Conservation (phyloP, 2,113 vertebrate genomes). For the Nyctibius bracteatus region DNA sequence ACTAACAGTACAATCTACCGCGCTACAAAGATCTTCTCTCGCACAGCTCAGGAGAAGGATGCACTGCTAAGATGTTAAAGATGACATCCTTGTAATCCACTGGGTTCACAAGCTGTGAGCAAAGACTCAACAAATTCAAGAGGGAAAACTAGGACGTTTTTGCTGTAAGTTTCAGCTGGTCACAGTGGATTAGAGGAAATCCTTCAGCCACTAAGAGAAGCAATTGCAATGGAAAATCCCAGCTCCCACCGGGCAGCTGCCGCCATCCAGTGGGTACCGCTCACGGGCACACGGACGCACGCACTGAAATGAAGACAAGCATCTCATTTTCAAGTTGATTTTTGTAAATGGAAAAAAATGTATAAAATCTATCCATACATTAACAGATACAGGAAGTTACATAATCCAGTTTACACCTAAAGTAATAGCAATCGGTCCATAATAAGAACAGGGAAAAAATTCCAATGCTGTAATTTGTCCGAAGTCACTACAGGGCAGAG, state of each 20-base stretch:
- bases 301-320: slow-evolving; percentile 23
- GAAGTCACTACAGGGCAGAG: neutral
- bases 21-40: neutral
- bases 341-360: slow-evolving; percentile 46
- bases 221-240: neutral
- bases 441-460: slow-evolving; percentile 26
- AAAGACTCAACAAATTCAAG: neutral
- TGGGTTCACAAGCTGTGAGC: neutral
- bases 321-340: slow-evolving; percentile 44
- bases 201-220: slow-evolving; percentile 50
- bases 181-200: slow-evolving; percentile 25
- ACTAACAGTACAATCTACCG: neutral
- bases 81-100: slow-evolving; percentile 30
- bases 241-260: neutral
- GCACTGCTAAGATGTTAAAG: neutral
- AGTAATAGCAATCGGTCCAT: slow-evolving; percentile 17
- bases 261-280: neutral
- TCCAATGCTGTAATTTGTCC: neutral
- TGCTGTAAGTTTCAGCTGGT: slow-evolving; percentile 37
- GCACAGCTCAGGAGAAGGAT: neutral
- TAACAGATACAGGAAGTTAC: slow-evolving; percentile 62
- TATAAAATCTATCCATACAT: slow-evolving; percentile 61
- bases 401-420: slow-evolving; percentile 54
- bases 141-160: neutral
- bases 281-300: neutral